Percentiles rank a stretch among this genome's conserved stretches.
Conservation (phyloP, 92 coral and sea anemone species). For the Meandrina meandrites region DNA sequence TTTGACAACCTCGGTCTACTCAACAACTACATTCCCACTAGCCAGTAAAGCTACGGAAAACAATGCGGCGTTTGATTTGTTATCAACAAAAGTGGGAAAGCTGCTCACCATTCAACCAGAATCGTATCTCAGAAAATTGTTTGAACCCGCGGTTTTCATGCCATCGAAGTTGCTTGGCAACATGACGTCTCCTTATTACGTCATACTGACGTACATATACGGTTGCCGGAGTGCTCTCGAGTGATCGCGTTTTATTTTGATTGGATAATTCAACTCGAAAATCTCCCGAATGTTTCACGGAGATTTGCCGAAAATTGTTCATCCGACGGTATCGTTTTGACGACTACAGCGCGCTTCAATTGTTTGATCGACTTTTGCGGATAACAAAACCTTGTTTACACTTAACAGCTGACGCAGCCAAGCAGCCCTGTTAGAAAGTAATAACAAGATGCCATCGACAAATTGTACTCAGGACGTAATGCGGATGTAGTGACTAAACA, state of each 20-base stretch:
- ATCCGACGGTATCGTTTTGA: not conserved
- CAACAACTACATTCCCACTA: no score
- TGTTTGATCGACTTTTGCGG: not conserved
- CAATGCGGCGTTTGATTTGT: not conserved
- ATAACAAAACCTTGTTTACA: not conserved
- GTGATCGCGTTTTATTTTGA: not conserved
- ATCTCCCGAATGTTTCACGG: not conserved
- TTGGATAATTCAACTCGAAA: not conserved
- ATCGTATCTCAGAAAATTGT: not conserved
- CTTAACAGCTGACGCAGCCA: not conserved
- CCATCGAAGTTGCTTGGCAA: not conserved
- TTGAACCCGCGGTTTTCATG: not conserved
- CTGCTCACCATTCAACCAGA: not conserved
- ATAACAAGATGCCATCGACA: not conserved
- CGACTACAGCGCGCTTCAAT: not conserved
- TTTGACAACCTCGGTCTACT: not conserved
- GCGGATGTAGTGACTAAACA: not conserved
- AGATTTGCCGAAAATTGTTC: not conserved
- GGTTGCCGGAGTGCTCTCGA: not conserved
- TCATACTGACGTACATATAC: not conserved
- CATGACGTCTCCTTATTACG: not conserved
- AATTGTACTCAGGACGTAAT: not conserved
- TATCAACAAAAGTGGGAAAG: not conserved
- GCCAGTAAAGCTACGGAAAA: not conserved
- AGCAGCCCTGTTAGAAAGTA: not conserved